A percentile compares a stretch with the other conserved stretches of the same genome.
Conservation (phyloP, 2,888 invertebrate genomes). For the Steinernema scapterisci region DNA sequence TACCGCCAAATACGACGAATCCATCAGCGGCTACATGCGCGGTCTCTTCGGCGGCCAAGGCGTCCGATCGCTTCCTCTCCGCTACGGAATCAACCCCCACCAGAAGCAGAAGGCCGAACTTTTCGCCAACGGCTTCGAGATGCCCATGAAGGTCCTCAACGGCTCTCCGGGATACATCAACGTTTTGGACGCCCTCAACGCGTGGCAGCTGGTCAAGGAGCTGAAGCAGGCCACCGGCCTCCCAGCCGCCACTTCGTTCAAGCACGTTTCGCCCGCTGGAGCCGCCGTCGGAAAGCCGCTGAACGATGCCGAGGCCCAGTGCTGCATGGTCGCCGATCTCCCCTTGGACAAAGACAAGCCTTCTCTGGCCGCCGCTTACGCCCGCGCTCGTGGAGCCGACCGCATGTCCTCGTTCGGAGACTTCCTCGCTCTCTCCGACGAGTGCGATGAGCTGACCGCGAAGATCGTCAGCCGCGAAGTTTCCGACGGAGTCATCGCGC, state of each 20-base stretch:
- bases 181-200: constrained; percentile 93
- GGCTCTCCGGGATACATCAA: constrained; percentile 97
- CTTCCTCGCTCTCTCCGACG: constrained; percentile 89
- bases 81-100: constrained; percentile 94
- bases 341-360: constrained; percentile 69
- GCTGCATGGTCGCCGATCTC: constrained; percentile 91
- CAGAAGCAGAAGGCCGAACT: constrained; percentile 72
- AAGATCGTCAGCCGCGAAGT: constrained; percentile 87
- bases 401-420: constrained; percentile 99
- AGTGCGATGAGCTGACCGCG: constrained; percentile 87
- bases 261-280: constrained; percentile 75
- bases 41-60: constrained; percentile 78
- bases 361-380: constrained; percentile 85
- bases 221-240: constrained; percentile 79
- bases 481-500: constrained; percentile 95
- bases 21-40: constrained; percentile 92
- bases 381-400: constrained; percentile 93
- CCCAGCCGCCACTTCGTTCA: constrained; percentile 89
- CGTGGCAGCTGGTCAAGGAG: constrained; percentile 92
- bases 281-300: constrained; percentile 88
- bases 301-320: constrained; percentile 77
- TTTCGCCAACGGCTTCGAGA: constrained; percentile 68
- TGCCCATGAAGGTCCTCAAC: constrained; percentile 87
- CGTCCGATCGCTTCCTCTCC: constrained; percentile 47
- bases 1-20: constrained; percentile 88